Evolutionary conservation across 2,797 vertebrate species (phyloP).

Genomic region (Pangasius djambal): DNA sequence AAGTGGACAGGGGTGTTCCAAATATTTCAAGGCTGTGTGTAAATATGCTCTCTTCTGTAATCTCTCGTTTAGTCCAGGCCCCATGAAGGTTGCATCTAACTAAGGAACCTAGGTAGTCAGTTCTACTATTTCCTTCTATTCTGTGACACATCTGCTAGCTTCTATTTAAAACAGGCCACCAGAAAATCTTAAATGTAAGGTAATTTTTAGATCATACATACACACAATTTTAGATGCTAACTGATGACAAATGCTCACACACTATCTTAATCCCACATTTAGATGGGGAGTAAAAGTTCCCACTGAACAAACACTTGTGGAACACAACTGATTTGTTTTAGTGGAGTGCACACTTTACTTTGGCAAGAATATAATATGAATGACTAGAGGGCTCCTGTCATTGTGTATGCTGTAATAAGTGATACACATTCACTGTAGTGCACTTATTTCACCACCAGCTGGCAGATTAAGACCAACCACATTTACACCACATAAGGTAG

Average conservation of each 20-base stretch:
- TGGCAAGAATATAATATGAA: not conserved
- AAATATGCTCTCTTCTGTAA: not conserved
- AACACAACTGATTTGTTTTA: not conserved
- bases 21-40: not conserved
- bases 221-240: not conserved
- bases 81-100: not conserved
- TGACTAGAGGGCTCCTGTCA: not conserved
- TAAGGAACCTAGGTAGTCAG: too few relatives aligned
- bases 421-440: not conserved
- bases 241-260: not conserved
- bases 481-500: not conserved
- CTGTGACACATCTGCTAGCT: not conserved
- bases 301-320: not conserved
- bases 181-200: not conserved
- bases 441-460: conserved; percentile 20
- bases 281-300: not conserved
- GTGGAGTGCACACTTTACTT: not conserved
- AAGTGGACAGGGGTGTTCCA: not conserved
- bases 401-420: not conserved
- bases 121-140: not conserved
- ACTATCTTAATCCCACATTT: not conserved
- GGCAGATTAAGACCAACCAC: conserved; percentile 5
- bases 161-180: not conserved
- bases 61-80: not conserved
- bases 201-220: not conserved